These are phyloP conservation scores for Cryptosula pallasiana DNA, from an alignment of 2,888 invertebrate species.

Conservation along the genomic window DNA sequence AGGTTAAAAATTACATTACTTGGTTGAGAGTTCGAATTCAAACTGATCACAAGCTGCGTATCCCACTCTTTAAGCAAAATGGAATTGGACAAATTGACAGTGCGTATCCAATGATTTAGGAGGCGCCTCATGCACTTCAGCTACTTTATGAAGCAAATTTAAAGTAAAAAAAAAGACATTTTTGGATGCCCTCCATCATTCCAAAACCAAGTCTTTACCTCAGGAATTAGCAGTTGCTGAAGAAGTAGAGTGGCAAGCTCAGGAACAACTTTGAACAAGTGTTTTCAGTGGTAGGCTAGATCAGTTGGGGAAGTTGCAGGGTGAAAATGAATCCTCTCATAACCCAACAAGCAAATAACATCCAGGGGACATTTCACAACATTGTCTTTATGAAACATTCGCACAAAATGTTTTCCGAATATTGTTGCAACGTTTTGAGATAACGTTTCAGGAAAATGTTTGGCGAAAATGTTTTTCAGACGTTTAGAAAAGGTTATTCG, in stretches of 20 bases:
- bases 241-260: background rate
- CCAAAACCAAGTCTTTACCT: conserved; percentile 20
- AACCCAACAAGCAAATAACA: background rate
- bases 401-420: too few relatives aligned
- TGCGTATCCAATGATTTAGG: conserved; percentile 29
- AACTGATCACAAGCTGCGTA: conserved; percentile 34
- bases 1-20: conserved; percentile 32
- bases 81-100: conserved; percentile 28
- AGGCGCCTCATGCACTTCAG: conserved; percentile 14
- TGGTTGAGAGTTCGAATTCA: conserved; percentile 29
- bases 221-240: background rate
- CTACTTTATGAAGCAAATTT: conserved; percentile 22
- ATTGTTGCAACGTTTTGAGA: too few relatives aligned
- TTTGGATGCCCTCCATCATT: conserved; percentile 28
- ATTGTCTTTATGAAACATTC: too few relatives aligned
- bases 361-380: too few relatives aligned
- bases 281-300: background rate
- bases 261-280: background rate
- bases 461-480: too few relatives aligned
- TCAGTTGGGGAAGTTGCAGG: background rate
- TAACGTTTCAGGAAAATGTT: too few relatives aligned
- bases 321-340: background rate
- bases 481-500: too few relatives aligned
- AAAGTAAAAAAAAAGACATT: conserved; percentile 28
- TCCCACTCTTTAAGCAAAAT: conserved; percentile 26